A percentile compares a stretch with the other conserved stretches of the same genome.
Evolutionary conservation across 2,113 vertebrate species (phyloP).

Genomic region (Telmatochromis brichardi): DNA sequence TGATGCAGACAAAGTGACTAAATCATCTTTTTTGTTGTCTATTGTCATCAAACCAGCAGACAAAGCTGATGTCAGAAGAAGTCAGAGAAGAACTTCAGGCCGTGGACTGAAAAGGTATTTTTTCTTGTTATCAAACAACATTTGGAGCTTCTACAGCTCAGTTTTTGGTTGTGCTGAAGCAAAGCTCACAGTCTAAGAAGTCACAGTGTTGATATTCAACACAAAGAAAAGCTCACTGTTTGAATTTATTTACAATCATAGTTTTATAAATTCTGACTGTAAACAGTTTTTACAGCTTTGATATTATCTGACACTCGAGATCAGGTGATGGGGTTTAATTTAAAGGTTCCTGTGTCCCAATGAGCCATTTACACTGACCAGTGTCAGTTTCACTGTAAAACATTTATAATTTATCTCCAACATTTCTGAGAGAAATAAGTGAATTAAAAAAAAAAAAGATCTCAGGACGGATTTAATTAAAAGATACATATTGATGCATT

Average conservation of each 20-base stretch:
- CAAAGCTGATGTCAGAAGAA: not conserved
- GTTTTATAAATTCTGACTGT: not conserved
- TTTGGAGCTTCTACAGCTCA: not conserved
- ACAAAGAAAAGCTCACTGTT: not conserved
- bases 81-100: not conserved
- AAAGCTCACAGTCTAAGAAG: not conserved
- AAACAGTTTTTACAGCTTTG: not conserved
- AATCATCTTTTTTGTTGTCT: not conserved
- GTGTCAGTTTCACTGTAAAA: not conserved
- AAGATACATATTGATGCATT: not conserved
- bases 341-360: accelerated
- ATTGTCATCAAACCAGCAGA: not conserved
- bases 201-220: not conserved
- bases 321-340: not conserved
- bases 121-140: not conserved
- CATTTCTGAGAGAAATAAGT: not conserved
- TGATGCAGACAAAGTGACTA: not conserved
- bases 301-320: not conserved
- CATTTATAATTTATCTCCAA: not conserved
- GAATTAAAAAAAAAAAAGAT: not conserved
- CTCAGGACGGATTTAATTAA: not conserved
- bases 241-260: not conserved
- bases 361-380: not conserved
- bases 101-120: accelerated
- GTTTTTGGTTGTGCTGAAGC: not conserved